Percentiles rank a stretch among this genome's conserved stretches.
Conservation (phyloP, 2,888 invertebrate species). For the Sylvicola cinctus region DNA sequence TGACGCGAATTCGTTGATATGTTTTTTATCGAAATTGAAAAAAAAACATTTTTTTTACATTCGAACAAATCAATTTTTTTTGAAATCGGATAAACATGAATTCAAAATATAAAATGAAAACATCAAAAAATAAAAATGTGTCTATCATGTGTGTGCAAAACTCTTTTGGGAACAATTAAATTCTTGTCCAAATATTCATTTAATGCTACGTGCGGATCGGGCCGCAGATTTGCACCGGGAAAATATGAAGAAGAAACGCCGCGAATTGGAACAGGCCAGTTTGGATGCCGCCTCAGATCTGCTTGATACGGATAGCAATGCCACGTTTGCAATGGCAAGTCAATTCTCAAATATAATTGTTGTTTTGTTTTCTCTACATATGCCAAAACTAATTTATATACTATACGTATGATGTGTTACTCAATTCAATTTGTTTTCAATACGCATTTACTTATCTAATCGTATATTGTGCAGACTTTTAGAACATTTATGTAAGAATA, state of each 20-base stretch:
- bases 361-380: too few relatives aligned
- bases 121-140: constrained; percentile 8
- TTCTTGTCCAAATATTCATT: constrained; percentile 18
- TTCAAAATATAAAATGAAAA: constrained; percentile 9
- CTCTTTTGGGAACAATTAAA: constrained; percentile 24
- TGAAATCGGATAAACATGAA: background rate
- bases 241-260: constrained; percentile 73
- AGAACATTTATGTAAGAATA: too few relatives aligned
- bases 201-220: constrained; percentile 47
- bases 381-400: too few relatives aligned
- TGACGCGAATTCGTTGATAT: too few relatives aligned
- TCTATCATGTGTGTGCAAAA: constrained; percentile 9
- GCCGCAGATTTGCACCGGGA: constrained; percentile 52
- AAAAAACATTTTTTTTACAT: too few relatives aligned
- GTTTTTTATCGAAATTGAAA: too few relatives aligned
- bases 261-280: constrained; percentile 70
- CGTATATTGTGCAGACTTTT: too few relatives aligned
- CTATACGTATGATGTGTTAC: too few relatives aligned
- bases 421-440: too few relatives aligned
- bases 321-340: constrained; percentile 74
- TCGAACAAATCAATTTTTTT: too few relatives aligned
- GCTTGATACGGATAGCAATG: constrained; percentile 70
- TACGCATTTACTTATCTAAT: too few relatives aligned
- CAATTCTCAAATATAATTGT: too few relatives aligned
- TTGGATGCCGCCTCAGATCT: constrained; percentile 73